Percentiles rank a stretch among this genome's conserved stretches.
phyloP scores from a whole-genome alignment of 1,140 invertebrate species.

The Psix sp. region DNA sequence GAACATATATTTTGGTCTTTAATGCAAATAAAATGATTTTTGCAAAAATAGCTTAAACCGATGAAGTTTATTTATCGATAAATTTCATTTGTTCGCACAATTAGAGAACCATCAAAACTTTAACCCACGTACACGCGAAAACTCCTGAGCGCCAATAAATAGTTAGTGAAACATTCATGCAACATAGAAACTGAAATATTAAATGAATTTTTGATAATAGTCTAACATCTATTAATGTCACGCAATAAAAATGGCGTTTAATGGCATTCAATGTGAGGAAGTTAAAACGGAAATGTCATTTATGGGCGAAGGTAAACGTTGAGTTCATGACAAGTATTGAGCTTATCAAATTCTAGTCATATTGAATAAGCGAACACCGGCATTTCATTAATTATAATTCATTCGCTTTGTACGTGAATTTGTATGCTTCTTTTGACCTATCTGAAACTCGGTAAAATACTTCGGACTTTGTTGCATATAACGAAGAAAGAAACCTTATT shows the following conservation, averaged over 20 bases:
- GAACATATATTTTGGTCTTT: too few species aligned
- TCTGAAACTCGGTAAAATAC: constrained; percentile 34
- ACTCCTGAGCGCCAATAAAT: too few species aligned
- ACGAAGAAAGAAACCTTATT: constrained; percentile 45
- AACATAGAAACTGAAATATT: too few species aligned
- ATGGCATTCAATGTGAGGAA: not conserved
- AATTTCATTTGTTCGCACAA: too few species aligned
- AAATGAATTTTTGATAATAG: too few species aligned
- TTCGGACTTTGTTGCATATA: constrained; percentile 30
- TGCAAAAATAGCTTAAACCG: too few species aligned
- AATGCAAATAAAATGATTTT: too few species aligned
- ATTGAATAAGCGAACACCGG: constrained; percentile 6
- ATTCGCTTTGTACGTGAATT: constrained; percentile 26
- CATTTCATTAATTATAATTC: constrained; percentile 25
- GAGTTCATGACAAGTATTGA: constrained; percentile 11
- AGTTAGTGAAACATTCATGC: too few species aligned
- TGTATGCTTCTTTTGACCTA: constrained; percentile 12
- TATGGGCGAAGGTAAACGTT: constrained; percentile 6
- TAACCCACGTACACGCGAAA: too few species aligned
- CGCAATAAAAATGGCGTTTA: constrained; percentile 14
- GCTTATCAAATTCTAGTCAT: constrained; percentile 29
- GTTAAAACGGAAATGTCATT: constrained; percentile 8
- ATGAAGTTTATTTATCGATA: too few species aligned
- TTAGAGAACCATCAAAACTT: too few species aligned
- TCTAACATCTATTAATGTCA: constrained; percentile 21